Conservation (phyloP, 2,797 vertebrate species). For the Pangasius larnaudii region DNA sequence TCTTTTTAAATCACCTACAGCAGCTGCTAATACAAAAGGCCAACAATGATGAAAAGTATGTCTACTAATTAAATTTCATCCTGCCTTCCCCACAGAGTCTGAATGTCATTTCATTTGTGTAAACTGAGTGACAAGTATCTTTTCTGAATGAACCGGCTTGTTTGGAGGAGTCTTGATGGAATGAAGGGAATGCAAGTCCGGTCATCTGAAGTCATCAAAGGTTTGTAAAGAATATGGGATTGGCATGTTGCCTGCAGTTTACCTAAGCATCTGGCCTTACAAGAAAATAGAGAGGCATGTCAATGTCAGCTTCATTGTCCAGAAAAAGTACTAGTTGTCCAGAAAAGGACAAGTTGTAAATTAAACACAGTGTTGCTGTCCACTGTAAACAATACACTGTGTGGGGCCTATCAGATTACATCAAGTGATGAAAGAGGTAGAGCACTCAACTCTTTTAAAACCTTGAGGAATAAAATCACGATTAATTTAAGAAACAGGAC, state of each 20-base stretch:
- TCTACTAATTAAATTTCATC: neutral
- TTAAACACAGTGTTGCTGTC: neutral
- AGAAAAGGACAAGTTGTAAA: neutral
- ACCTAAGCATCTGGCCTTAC: constrained; percentile 1
- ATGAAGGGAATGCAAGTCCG: constrained; percentile 18
- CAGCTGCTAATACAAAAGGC: neutral
- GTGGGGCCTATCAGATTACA: neutral
- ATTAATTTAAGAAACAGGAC: constrained; percentile 35
- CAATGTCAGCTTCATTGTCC: constrained; percentile 3
- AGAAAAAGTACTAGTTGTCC: no score
- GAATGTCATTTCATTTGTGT: neutral
- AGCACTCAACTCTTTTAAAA: neutral
- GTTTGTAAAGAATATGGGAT: constrained; percentile 6
- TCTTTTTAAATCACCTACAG: neutral
- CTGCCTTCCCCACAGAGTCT: neutral
- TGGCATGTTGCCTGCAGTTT: neutral
- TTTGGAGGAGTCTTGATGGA: neutral
- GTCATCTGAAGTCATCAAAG: constrained; percentile 13
- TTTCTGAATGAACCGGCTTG: neutral
- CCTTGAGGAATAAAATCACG: neutral
- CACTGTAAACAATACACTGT: neutral
- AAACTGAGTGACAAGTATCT: neutral
- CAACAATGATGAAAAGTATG: neutral
- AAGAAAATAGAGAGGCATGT: constrained; percentile 18
- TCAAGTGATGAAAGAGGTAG: neutral